phyloP scores from a whole-genome alignment of 1,140 invertebrate genomes.

The Teleogryllus occipitalis region DNA sequence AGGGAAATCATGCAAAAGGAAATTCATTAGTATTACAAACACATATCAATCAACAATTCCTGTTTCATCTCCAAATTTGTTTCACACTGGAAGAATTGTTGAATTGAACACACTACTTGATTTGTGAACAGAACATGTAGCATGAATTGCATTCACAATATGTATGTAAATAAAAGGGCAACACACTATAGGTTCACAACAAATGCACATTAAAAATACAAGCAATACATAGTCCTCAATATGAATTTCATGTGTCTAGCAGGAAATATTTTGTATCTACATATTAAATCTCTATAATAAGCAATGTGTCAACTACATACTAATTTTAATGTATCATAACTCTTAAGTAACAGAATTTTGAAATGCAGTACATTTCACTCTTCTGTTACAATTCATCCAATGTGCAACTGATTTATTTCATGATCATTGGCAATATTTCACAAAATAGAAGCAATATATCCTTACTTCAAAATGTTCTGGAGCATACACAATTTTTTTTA shows the following conservation, averaged over 20 bases:
- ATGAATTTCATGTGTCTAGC: not conserved
- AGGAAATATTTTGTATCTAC: not conserved
- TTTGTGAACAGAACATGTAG: constrained; percentile 1
- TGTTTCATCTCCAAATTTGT: constrained; percentile 13
- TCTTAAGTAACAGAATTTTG: constrained; percentile 1
- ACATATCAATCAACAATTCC: constrained; percentile 23
- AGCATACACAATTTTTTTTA: not conserved
- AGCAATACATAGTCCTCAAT: not conserved
- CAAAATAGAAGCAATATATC: not conserved
- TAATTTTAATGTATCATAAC: not conserved
- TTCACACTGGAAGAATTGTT: constrained; percentile 17
- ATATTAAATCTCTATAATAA: not conserved
- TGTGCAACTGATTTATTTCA: not conserved
- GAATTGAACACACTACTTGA: not conserved
- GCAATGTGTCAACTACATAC: not conserved
- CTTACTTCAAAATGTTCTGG: not conserved
- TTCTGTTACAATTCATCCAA: constrained; percentile 5
- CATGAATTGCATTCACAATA: not conserved
- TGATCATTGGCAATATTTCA: not conserved
- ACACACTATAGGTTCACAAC: not conserved
- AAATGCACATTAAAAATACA: constrained; percentile 6
- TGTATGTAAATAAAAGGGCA: not conserved
- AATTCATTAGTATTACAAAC: constrained; percentile 30
- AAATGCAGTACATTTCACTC: not conserved
- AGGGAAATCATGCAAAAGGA: constrained; percentile 34